phyloP scores from a whole-genome alignment of 2,113 vertebrate species.

The Corydoras sp. region DNA sequence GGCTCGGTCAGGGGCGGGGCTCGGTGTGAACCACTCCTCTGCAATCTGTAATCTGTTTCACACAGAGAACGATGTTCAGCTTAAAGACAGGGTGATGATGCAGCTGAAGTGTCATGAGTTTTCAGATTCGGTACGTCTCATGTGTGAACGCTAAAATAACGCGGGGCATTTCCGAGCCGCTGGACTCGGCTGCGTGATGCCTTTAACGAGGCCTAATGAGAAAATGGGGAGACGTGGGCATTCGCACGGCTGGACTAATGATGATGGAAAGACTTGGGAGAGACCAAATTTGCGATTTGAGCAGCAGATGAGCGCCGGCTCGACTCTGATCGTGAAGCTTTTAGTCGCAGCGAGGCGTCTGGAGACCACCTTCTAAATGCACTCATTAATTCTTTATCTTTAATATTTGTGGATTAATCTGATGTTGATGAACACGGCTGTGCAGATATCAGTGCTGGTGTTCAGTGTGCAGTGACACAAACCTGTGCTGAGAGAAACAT shows the following conservation, averaged over 20 bases:
- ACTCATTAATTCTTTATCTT: neutral
- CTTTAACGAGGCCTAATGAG: constrained; percentile 16
- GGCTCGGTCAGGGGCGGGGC: no score
- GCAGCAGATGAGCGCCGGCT: constrained; percentile 7
- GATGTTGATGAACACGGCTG: no score
- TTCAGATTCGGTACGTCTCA: no score
- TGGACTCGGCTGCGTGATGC: constrained; percentile 4
- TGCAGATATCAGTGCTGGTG: no score
- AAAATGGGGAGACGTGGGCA: constrained; percentile 19
- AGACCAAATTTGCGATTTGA: constrained; percentile 5
- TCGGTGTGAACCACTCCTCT: no score
- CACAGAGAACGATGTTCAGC: neutral
- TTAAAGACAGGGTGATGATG: neutral
- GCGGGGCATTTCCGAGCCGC: constrained; percentile 7
- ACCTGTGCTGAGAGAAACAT: no score
- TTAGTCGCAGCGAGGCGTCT: constrained; percentile 10
- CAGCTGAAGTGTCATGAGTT: no score
- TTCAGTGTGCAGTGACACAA: no score
- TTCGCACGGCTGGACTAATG: constrained; percentile 26
- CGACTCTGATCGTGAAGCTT: constrained; percentile 14
- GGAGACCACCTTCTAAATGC: neutral
- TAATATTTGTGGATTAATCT: no score
- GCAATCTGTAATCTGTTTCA: no score
- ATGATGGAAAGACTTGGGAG: constrained; percentile 8
- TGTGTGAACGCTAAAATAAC: neutral